Evolutionary conservation across 35 echinoderm and acorn worm species (phyloP).

Genomic region (Heliocidaris tuberculata): DNA sequence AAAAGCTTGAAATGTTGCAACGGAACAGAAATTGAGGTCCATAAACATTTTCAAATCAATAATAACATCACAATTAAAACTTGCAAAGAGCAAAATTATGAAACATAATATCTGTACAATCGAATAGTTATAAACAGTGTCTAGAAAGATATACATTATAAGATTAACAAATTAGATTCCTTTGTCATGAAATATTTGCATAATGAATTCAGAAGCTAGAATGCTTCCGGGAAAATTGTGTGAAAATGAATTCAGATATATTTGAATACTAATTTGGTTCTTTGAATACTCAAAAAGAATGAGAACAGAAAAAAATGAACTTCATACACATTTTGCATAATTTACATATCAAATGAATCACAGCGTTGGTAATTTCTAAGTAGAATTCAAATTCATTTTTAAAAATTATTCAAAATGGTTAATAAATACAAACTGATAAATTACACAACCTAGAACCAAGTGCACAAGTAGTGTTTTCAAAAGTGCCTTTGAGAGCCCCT

Average conservation of each 20-base stretch:
- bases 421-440: neutral
- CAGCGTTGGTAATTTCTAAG: neutral
- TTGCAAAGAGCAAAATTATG: neutral
- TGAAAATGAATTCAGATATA: conserved; percentile 28
- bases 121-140: conserved; percentile 16
- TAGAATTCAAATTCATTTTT: neutral
- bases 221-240: neutral
- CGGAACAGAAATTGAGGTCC: neutral
- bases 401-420: neutral
- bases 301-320: neutral
- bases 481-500: neutral
- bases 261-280: neutral
- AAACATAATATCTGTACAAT: conserved; percentile 37
- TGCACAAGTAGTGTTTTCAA: neutral
- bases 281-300: neutral
- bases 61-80: conserved; percentile 12
- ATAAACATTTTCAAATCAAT: neutral
- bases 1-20: neutral
- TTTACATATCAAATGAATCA: neutral
- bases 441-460: neutral
- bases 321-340: neutral
- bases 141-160: neutral
- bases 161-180: neutral
- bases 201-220: neutral
- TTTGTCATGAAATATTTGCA: conserved; percentile 23